Base-by-base conservation (phyloP, 2,888 invertebrate genomes). In the Xestia sexstrigata region DNA sequence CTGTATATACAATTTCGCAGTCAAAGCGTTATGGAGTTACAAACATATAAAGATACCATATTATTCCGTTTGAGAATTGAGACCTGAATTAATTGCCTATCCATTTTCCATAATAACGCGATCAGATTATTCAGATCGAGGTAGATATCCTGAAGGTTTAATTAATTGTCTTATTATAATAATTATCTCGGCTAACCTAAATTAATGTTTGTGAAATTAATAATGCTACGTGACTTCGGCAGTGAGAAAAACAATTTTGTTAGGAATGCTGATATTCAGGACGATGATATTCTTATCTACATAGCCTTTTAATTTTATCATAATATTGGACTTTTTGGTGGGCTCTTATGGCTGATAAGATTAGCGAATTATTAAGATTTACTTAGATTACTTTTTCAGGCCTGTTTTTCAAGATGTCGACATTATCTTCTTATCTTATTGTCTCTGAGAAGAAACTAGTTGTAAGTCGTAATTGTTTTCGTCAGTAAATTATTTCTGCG, bases 81-180 rank as follows among this genome's bases (percentile, higher is more conserved):
- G 42, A 49, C 15, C 23, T 63, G 17, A 52, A 47, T 72, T 55
- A 73, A 65, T 58, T 58, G 9, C 30, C n/a, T n/a, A 58, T 66
- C 55, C 42, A 58, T 45, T 66, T 74, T 58, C 9, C 30, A 26
- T 26, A 35, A 42, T 66, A 60, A 62, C 6, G 42, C 5, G n/a
- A 67, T 52, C 17, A 20, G 66, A 75, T 47, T 74, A 60, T 45
- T 62, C 23, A 52, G 66, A 60, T 62, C 26, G 15, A 60, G 58
- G 35, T 58, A 58, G 23, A 52, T 74, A 58, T 2, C 17, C 42
- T 42, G 15, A 58, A 49, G 58, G 58, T 66, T 52, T 66, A 62
- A 75, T 67, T 67, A 39, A 75, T 75, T 67, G 60, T 30, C 45
- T 26, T 45, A 74, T 74, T 26, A 81, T 52, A 60, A 81, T 52